These are phyloP conservation scores for Heliocidaris tuberculata DNA, from an alignment of 35 echinoderm and acorn worm genomes.

Conservation along the genomic window DNA sequence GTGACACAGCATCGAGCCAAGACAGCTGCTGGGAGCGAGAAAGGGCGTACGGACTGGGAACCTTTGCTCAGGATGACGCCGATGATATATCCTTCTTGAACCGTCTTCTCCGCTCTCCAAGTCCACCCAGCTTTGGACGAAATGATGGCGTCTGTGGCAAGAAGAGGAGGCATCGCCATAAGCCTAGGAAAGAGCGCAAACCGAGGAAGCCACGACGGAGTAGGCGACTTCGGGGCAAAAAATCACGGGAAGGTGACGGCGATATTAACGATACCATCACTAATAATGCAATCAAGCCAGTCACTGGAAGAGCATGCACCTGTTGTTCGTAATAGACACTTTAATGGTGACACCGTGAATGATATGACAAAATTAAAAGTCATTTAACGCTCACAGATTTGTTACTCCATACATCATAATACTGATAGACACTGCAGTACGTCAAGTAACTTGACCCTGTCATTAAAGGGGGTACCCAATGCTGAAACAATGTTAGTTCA, in stretches of 20 bases:
- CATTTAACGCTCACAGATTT: not conserved
- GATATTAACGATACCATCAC: not conserved
- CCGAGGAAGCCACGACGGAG: constrained; percentile 35
- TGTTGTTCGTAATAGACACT: not conserved
- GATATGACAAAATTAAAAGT: not conserved
- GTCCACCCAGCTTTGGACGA: not conserved
- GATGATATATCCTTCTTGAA: not conserved
- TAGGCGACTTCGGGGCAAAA: not conserved
- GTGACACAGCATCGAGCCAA: constrained; percentile 1
- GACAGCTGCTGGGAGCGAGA: not conserved
- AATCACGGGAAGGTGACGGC: not conserved
- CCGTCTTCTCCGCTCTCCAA: constrained; percentile 1
- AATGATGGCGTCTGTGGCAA: not conserved
- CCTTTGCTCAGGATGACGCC: not conserved
- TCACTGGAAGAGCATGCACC: not conserved
- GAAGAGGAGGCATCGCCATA: not conserved
- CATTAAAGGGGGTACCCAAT: too few relatives aligned
- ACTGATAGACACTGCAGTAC: too few relatives aligned
- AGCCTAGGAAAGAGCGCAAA: constrained; percentile 17
- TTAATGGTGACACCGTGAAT: not conserved
- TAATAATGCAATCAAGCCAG: not conserved
- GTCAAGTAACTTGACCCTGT: too few relatives aligned
- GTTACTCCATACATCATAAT: not conserved
- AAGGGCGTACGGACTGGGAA: not conserved
- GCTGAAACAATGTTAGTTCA: too few relatives aligned